Percentiles rank a stretch among this genome's conserved stretches.
phyloP scores from a whole-genome alignment of 92 coral and sea anemone genomes.

The Palythoa caribaeorum region DNA sequence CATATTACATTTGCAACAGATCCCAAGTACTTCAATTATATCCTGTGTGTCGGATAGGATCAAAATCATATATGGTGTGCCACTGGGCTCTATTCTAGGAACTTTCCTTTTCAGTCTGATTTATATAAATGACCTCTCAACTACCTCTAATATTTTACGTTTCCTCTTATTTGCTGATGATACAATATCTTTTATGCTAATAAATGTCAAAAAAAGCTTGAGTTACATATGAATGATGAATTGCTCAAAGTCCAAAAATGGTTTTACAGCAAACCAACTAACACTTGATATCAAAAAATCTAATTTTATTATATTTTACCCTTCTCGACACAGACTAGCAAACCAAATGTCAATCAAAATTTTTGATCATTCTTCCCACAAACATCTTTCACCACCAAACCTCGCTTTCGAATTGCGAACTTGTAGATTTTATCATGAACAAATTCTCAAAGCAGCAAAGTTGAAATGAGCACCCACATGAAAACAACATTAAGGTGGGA shows the following conservation, averaged over 20 bases:
- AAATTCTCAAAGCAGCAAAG: neutral
- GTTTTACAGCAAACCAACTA: conserved; percentile 6
- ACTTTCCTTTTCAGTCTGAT: conserved; percentile 14
- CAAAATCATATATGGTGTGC: conserved; percentile 21
- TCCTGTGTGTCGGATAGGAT: conserved; percentile 29
- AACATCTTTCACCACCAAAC: conserved; percentile 6
- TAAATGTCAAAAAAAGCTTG: conserved; percentile 24
- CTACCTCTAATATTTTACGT: conserved; percentile 17
- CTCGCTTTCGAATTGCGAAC: too few relatives aligned
- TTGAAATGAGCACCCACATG: too few relatives aligned
- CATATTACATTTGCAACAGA: conserved; percentile 3
- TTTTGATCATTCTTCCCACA: conserved; percentile 31
- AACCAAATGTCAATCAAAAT: conserved; percentile 34
- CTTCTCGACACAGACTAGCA: conserved; percentile 27
- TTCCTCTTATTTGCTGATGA: conserved; percentile 33
- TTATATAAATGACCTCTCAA: conserved; percentile 30
- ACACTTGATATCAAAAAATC: conserved; percentile 36
- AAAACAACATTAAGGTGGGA: too few relatives aligned
- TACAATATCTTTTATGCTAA: conserved; percentile 3
- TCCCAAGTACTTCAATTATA: conserved; percentile 22
- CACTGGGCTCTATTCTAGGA: conserved; percentile 31
- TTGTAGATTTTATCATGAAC: neutral
- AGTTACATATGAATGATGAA: conserved; percentile 15
- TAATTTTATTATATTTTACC: conserved; percentile 32
- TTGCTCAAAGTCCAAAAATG: conserved; percentile 25